Percentiles rank a stretch among this genome's conserved stretches.
phyloP scores from a whole-genome alignment of 2,797 vertebrate genomes.

The Emys orbicularis region DNA sequence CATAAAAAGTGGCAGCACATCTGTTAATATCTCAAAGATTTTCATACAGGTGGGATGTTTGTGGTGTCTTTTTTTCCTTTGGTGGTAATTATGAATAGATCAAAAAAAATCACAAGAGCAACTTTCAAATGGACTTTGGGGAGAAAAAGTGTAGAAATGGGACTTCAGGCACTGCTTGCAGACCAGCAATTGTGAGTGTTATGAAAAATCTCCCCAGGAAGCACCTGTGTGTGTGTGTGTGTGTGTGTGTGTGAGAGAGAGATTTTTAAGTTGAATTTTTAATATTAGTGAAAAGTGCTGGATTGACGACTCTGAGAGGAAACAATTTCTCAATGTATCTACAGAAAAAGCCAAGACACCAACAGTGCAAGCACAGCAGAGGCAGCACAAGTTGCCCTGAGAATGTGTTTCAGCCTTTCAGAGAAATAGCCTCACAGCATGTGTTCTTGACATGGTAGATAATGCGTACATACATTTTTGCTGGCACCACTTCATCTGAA shows the following conservation, averaged over 20 bases:
- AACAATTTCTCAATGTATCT: neutral
- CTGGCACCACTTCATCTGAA: accelerated
- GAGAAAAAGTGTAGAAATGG: neutral
- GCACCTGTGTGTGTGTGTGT: accelerated
- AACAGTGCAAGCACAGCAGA: neutral
- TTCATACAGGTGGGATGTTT: neutral
- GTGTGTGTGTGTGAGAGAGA: accelerated
- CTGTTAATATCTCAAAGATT: neutral
- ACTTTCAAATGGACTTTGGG: neutral
- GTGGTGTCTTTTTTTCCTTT: neutral
- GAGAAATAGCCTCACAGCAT: neutral
- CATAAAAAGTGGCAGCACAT: neutral
- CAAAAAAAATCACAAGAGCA: neutral
- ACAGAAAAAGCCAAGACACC: neutral
- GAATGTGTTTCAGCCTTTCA: neutral
- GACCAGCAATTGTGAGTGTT: neutral
- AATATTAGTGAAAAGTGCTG: neutral
- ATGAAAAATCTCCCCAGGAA: neutral
- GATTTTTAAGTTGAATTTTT: neutral
- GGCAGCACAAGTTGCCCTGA: neutral
- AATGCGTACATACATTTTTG: neutral
- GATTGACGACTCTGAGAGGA: neutral
- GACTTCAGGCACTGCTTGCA: neutral
- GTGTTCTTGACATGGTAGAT: neutral
- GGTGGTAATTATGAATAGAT: neutral